These are phyloP conservation scores for Chymomyza caudatula DNA, from an alignment of 2,888 invertebrate species.

Conservation along the genomic window DNA sequence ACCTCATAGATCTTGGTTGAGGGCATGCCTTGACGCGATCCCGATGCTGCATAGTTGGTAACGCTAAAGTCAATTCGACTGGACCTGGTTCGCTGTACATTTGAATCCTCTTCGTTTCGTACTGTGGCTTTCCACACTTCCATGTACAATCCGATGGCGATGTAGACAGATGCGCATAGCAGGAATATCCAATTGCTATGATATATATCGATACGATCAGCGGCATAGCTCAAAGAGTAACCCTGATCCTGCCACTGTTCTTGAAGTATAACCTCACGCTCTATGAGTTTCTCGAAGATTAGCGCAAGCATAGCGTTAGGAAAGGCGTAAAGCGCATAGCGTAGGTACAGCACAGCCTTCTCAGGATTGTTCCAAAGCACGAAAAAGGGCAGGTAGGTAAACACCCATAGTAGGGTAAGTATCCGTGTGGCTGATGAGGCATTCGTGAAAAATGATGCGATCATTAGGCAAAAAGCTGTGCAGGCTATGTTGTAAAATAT, in stretches of 20 bases:
- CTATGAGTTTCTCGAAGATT: constrained; percentile 64
- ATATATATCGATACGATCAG: constrained; percentile 15
- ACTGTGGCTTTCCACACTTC: constrained; percentile 50
- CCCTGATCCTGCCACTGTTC: constrained; percentile 1
- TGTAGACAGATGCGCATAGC: constrained; percentile 61
- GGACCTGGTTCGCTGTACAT: background rate
- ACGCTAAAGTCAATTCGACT: background rate
- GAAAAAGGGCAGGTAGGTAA: constrained; percentile 85
- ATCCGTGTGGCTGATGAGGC: constrained; percentile 86
- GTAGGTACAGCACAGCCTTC: background rate
- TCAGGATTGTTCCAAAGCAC: constrained; percentile 78
- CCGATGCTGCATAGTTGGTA: constrained; percentile 18
- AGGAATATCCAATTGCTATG: constrained; percentile 29
- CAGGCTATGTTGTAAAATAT: constrained; percentile 83
- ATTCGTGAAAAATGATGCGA: constrained; percentile 87
- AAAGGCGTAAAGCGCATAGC: constrained; percentile 77
- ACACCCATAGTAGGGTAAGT: constrained; percentile 85
- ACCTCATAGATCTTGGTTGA: constrained; percentile 76
- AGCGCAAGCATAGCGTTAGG: constrained; percentile 85
- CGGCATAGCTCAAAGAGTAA: constrained; percentile 8
- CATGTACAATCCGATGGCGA: constrained; percentile 83
- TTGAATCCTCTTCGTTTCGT: constrained; percentile 19
- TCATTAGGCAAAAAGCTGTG: constrained; percentile 86
- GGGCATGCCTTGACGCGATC: constrained; percentile 42
- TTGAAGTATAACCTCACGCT: constrained; percentile 41